Evolutionary conservation across 2,113 vertebrate genomes (phyloP), one percentile per base, ranked within the genome.

Genomic region (Gambusia holbrooki): DNA sequence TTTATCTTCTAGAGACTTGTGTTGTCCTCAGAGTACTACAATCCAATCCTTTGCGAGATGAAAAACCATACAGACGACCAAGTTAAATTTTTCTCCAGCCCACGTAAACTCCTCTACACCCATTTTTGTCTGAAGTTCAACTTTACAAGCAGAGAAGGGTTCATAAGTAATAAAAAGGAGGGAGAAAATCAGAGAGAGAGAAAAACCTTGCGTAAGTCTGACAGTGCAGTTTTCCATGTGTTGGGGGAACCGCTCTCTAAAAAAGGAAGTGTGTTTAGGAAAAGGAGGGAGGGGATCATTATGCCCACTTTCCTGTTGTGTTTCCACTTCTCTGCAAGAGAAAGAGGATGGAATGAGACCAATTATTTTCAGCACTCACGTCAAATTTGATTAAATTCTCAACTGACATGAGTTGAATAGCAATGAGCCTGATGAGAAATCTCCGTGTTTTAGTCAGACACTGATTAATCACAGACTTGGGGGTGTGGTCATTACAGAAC

Each of bases 61-160:
- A 4, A 54, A 35, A 70, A 40, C 4, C 9, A 15, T 4, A 62
- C 29, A 29, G 27, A 40, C 28, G n/a, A 19, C 10, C 19, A 40
- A 68, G 32, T 64, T 33, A 35, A 74, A 66, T 40, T 63, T 42
- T 40, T 25, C 4, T 32, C 33, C 51, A 69, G 14, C 61, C 48
- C 62, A 37, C 10, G 10, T 37, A 54, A 22, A 64, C 69, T 82
- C 76, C 78, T 80, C 69, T 35, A 45, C 22, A 51, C 29, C 69
- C 48, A 71, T 66, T 66, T 25, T 32, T 65, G 90, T 88, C 79
- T 90, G 89, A 92, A 94, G 91, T 93, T 88, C 87, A 92, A 76
- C 22, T n/a, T 64, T 63, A 61, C 17, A 66, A 60, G 29, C 60
- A 78, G 73, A 79, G 51, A 33, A 58, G 10, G 58, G 40, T 19